These are phyloP conservation scores for Calephelis perditalis DNA, from an alignment of 2,888 invertebrate species.

Conservation along the genomic window DNA sequence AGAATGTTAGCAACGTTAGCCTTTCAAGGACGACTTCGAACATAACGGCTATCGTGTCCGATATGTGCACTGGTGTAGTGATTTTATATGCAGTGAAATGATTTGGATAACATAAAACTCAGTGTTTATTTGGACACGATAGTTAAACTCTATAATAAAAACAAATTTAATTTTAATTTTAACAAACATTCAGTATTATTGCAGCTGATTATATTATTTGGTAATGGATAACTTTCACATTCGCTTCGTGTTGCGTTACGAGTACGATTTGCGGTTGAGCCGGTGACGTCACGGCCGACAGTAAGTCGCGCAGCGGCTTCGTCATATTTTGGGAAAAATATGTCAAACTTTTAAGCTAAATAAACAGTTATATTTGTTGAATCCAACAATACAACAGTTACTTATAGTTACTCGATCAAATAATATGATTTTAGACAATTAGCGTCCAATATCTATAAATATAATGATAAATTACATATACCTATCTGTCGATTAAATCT, in stretches of 20 bases:
- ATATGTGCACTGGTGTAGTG: slow-evolving; percentile 45
- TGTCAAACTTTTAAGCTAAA: slow-evolving; percentile 6
- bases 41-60: slow-evolving; percentile 45
- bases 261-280: slow-evolving; percentile 47
- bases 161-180: slow-evolving; percentile 19
- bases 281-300: slow-evolving; percentile 55
- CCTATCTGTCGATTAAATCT: too few relatives aligned
- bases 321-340: slow-evolving; percentile 13
- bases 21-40: slow-evolving; percentile 61
- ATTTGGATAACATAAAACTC: slow-evolving; percentile 25
- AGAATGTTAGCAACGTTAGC: slow-evolving; percentile 54
- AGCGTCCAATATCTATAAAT: too few relatives aligned
- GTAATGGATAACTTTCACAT: slow-evolving; percentile 71
- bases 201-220: slow-evolving; percentile 29
- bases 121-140: slow-evolving; percentile 13
- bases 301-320: slow-evolving; percentile 7
- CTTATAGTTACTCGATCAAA: too few relatives aligned
- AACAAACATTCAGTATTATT: slow-evolving; percentile 60
- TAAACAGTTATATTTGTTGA: too few relatives aligned
- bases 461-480: too few relatives aligned
- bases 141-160: slow-evolving; percentile 9
- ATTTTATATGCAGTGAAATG: slow-evolving; percentile 15
- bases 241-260: slow-evolving; percentile 63
- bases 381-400: too few relatives aligned
- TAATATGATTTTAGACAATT: too few relatives aligned